phyloP scores from a whole-genome alignment of 2,888 invertebrate species.

The Lumbricus terrestris region DNA sequence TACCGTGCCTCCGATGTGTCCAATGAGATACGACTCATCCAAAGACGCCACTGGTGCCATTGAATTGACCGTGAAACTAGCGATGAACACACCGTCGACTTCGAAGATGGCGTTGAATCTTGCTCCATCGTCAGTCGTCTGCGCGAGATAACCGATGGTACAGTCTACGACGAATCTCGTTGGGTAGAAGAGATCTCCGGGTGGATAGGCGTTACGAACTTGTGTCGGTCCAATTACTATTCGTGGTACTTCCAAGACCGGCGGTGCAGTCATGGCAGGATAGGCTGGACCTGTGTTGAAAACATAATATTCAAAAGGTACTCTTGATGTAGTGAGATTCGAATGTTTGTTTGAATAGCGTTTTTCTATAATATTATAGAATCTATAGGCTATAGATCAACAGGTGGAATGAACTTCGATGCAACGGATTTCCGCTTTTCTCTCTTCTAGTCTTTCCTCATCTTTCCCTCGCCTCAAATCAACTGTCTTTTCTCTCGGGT shows the following conservation, averaged over 20 bases:
- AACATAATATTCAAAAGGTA: not conserved
- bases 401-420: no score
- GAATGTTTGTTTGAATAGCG: not conserved
- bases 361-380: not conserved
- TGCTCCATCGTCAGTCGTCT: not conserved
- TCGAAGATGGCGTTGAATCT: not conserved
- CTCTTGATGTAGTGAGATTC: not conserved
- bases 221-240: not conserved
- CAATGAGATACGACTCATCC: not conserved
- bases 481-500: no score
- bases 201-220: not conserved
- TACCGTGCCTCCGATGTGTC: not conserved
- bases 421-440: no score
- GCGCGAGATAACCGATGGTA: not conserved
- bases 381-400: no score
- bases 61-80: not conserved
- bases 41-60: not conserved
- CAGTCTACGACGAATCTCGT: constrained; percentile 7
- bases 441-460: no score
- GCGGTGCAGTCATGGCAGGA: not conserved
- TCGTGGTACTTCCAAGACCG: not conserved
- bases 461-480: no score
- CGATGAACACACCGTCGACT: not conserved
- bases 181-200: not conserved
- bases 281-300: not conserved